Base-by-base conservation (phyloP, 2,113 vertebrate species). In the Tamias sibiricus region DNA sequence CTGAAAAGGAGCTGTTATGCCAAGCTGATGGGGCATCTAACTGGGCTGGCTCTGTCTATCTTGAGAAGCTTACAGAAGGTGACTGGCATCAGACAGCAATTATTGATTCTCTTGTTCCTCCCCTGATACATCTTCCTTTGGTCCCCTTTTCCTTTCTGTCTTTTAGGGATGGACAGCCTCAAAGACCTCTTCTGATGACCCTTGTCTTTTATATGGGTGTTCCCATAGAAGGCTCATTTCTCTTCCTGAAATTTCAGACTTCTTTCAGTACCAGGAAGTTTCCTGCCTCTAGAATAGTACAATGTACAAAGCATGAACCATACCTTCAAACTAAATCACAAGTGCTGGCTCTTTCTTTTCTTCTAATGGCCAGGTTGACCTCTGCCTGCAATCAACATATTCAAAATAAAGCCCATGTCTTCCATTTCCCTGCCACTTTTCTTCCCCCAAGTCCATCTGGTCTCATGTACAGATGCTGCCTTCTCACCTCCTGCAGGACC, bases 1-100 rank as follows among this genome's bases (percentile, higher is more conserved):
- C 7, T 49, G 44, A 22, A 12, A 42, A 87, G 28, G 26, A 26
- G n/a, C 0, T 1, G 4, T 42, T 87, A 35, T 81, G 35, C 2
- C 19, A 22, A 72, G 26, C 30, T 74, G n/a, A n/a, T n/a, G n/a
- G n/a, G n/a, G n/a, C n/a, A n/a, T n/a, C n/a, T n/a, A n/a, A n/a
- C n/a, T 28, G 44, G 32, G 28, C 49, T 0, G 10, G 11, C 24
- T 87, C 47, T 35, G 10, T 26, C 20, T 17, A 0, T 30, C 1
- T 0, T 0, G 0, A 0, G 40, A n/a, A 32, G 17, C 10, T 10
- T 1, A 1, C 6, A 37, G 22, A 0, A 10, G 49, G 4, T 16
- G 75, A 42, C 6, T 30, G 1, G 1, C 17, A 26, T 24, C n/a
- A 44, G 26, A 4, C 1, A 0, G 14, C 1, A 22, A 13, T 10